Conservation (phyloP, 2,113 vertebrate genomes). For the Holacanthus passer region DNA sequence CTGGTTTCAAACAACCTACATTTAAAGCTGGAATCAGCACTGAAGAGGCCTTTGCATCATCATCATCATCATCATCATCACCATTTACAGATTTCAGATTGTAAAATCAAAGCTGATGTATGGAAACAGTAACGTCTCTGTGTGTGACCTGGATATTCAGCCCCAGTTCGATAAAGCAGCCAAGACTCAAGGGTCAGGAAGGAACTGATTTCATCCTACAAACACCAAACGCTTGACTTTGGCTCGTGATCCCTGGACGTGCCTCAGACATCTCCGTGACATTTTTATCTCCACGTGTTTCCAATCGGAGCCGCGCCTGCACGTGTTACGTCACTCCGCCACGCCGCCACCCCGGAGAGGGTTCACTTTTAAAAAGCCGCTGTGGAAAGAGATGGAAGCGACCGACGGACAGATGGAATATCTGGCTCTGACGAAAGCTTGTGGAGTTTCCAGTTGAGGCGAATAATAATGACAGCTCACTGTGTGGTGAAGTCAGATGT, state of each 20-base stretch:
- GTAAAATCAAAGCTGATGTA: not conserved
- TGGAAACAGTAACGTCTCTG: not conserved
- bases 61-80: too few species aligned
- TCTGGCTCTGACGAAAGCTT: conserved; percentile 32
- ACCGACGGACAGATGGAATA: conserved; percentile 48
- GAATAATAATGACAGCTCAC: conserved; percentile 22
- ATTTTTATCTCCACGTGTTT: conserved; percentile 69
- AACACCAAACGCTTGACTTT: conserved; percentile 56
- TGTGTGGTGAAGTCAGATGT: conserved; percentile 26
- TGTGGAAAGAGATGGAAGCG: conserved; percentile 40
- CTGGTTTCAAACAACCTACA: not conserved
- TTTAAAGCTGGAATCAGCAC: too few species aligned
- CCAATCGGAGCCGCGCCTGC: conserved; percentile 40
- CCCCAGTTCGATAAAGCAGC: conserved; percentile 2
- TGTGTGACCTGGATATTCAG: conserved; percentile 4
- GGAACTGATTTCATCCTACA: conserved; percentile 41
- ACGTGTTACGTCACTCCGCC: conserved; percentile 48
- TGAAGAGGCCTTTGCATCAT: too few species aligned
- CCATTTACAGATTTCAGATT: not conserved
- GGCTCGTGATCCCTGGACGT: conserved; percentile 52
- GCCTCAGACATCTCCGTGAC: conserved; percentile 62
- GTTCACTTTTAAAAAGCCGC: conserved; percentile 28
- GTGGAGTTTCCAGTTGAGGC: conserved; percentile 63
- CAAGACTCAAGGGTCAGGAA: conserved; percentile 32
- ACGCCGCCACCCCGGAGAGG: conserved; percentile 35